Percentiles rank a stretch among this genome's conserved stretches.
These are phyloP conservation scores for Empis livida DNA, from an alignment of 2,888 invertebrate genomes.

Conservation along the genomic window DNA sequence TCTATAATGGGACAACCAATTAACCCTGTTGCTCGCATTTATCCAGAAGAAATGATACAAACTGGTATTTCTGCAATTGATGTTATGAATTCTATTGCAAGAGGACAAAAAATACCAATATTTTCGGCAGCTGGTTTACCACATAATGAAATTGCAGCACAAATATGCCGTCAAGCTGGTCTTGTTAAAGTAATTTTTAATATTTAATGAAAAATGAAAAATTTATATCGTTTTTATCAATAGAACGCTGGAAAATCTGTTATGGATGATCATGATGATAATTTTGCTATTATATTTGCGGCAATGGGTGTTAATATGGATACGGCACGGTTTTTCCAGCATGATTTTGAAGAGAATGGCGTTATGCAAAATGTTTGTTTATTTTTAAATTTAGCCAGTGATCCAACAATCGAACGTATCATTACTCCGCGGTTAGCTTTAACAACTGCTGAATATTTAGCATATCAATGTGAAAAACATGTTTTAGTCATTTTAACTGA, in stretches of 20 bases:
- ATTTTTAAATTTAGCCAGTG: conserved; percentile 94
- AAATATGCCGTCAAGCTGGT: conserved; percentile 95
- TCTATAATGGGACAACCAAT: conserved; percentile 94
- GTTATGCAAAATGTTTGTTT: conserved; percentile 98
- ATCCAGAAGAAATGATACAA: conserved; percentile 99
- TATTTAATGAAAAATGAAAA: too few relatives aligned
- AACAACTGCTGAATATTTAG: conserved; percentile 93
- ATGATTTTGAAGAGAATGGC: conserved; percentile 85
- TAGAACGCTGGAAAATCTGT: conserved; percentile 59
- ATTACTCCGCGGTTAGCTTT: conserved; percentile 92
- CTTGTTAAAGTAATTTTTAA: conserved; percentile 60
- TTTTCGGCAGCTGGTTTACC: conserved; percentile 97
- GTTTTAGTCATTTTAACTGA: conserved; percentile 93
- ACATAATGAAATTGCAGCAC: conserved; percentile 96
- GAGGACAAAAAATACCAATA: conserved; percentile 97
- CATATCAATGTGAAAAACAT: conserved; percentile 98
- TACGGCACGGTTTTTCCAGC: conserved; percentile 96
- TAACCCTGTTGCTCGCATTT: conserved; percentile 97
- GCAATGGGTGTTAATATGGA: conserved; percentile 99
- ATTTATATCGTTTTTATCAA: too few relatives aligned
- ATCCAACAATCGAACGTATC: conserved; percentile 96
- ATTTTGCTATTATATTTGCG: conserved; percentile 96
- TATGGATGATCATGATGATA: conserved; percentile 82
- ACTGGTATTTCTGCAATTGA: conserved; percentile 92
- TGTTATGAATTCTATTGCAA: conserved; percentile 96